These are phyloP conservation scores for Hecatera dysodea DNA, from an alignment of 2,888 invertebrate species.

Conservation along the genomic window DNA sequence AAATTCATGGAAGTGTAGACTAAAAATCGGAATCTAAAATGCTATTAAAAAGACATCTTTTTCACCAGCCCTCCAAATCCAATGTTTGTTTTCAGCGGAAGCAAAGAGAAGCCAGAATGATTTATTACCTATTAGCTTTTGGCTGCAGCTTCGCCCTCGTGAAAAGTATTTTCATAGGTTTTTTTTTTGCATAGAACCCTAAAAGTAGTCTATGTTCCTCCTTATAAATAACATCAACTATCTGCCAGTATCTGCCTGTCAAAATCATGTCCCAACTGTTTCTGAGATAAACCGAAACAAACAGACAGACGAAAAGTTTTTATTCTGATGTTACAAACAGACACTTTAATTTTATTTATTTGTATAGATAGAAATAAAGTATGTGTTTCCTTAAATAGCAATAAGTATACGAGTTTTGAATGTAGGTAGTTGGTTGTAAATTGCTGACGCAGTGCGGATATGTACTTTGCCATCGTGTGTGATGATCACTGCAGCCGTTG, in stretches of 20 bases:
- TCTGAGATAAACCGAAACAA: no score
- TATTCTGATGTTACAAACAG: no score
- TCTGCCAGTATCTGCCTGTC: no score
- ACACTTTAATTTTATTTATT: not conserved
- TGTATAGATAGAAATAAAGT: not conserved
- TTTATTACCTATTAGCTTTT: conserved; percentile 14
- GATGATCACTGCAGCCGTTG: conserved; percentile 26
- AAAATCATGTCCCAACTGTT: no score
- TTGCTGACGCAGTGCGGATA: conserved; percentile 42
- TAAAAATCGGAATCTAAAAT: not conserved
- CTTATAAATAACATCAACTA: no score
- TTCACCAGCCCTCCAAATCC: not conserved
- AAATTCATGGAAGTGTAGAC: not conserved
- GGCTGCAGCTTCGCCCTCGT: not conserved
- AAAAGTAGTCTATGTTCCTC: no score
- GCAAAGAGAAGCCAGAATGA: conserved; percentile 9
- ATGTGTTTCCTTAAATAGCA: no score
- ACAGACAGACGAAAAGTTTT: no score
- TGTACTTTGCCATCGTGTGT: not conserved
- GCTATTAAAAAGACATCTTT: conserved; percentile 10
- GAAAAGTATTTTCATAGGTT: not conserved
- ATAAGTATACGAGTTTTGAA: not conserved
- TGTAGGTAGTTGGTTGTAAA: conserved; percentile 1
- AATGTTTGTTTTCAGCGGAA: conserved; percentile 7
- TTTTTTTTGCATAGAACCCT: no score